Percentiles rank a stretch among this genome's conserved stretches.
Evolutionary conservation across 2,113 vertebrate species (phyloP).

Genomic region (Pygathrix nemaeus): DNA sequence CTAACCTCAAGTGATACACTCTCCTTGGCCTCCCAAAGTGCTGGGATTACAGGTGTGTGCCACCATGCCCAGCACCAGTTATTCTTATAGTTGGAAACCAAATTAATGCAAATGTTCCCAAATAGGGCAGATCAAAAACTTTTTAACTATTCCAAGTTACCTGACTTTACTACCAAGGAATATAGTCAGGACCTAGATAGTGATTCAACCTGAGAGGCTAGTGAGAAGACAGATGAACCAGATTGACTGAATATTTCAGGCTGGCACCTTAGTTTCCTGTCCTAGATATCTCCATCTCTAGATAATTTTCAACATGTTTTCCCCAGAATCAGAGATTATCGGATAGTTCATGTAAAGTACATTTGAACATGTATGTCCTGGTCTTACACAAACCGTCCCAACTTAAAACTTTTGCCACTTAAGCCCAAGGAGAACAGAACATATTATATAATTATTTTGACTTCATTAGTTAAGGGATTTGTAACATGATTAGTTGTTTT

Average conservation of each 20-base stretch:
- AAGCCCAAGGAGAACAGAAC: constrained; percentile 16
- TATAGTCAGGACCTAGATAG: background rate
- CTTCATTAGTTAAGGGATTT: background rate
- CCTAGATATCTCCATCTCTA: background rate
- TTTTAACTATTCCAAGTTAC: background rate
- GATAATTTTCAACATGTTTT: background rate
- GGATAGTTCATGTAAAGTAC: background rate
- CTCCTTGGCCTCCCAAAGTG: too few relatives aligned
- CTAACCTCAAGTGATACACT: too few relatives aligned
- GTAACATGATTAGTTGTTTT: constrained; percentile 27
- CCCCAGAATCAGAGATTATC: background rate
- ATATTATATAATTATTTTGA: constrained; percentile 9
- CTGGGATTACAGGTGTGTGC: too few relatives aligned
- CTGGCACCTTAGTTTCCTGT: background rate
- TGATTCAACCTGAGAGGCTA: background rate
- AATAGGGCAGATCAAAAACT: background rate
- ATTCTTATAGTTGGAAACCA: background rate
- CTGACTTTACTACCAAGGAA: background rate
- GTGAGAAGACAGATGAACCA: background rate
- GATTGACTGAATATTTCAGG: background rate
- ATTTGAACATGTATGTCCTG: background rate
- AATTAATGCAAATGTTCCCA: background rate
- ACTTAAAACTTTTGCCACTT: background rate
- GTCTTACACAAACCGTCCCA: background rate
- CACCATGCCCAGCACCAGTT: too few relatives aligned